Conservation (phyloP, 2,888 invertebrate genomes). For the Drosophila percnosoma region DNA sequence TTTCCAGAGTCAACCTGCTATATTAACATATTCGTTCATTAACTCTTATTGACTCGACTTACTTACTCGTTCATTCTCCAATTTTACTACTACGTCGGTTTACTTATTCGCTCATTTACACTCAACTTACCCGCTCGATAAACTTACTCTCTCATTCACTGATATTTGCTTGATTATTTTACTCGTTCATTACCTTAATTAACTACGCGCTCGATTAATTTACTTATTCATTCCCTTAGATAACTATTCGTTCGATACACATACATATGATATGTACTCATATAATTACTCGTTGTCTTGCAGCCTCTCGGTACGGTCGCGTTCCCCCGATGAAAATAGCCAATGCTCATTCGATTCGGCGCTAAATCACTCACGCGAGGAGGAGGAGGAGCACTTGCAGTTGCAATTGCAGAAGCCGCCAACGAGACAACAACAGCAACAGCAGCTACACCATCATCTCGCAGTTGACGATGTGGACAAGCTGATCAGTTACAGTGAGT, state of each 20-base stretch:
- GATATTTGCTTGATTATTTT: not conserved
- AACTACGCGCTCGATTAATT: not conserved
- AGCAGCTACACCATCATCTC: slow-evolving; percentile 55
- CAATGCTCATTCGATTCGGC: slow-evolving; percentile 93
- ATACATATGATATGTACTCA: not conserved
- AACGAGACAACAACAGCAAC: slow-evolving; percentile 34
- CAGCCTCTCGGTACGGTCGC: slow-evolving; percentile 90
- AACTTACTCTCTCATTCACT: not conserved
- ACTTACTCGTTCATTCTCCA: not conserved
- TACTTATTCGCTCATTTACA: not conserved
- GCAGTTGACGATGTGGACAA: slow-evolving; percentile 81
- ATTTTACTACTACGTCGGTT: not conserved
- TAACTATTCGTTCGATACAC: not conserved
- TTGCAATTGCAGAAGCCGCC: slow-evolving; percentile 37
- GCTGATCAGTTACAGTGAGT: slow-evolving; percentile 81
- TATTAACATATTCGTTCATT: not conserved
- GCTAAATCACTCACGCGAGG: slow-evolving; percentile 94
- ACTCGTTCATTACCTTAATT: not conserved
- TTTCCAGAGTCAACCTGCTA: not conserved
- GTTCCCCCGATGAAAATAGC: slow-evolving; percentile 90
- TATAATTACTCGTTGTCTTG: not conserved
- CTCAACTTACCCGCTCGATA: not conserved
- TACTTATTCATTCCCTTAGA: not conserved
- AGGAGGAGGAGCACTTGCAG: slow-evolving; percentile 88
- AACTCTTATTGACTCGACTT: slow-evolving; percentile 1